A percentile compares a stretch with the other conserved stretches of the same genome.
phyloP scores from a whole-genome alignment of 1,140 invertebrate genomes.

The Zaprionus vittiger region DNA sequence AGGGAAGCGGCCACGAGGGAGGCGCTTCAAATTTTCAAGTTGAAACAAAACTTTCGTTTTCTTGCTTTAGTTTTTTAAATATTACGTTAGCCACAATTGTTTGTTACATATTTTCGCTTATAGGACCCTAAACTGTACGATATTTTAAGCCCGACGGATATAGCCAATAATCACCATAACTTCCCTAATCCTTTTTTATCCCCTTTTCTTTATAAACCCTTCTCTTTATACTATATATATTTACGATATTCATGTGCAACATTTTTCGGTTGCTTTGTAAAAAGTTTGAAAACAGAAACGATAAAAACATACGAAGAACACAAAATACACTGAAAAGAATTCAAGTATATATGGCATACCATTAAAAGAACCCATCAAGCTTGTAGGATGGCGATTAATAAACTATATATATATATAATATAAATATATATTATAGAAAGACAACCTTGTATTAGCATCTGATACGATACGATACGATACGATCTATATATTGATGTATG shows the following conservation, averaged over 20 bases:
- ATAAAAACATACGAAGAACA: slow-evolving; percentile 6
- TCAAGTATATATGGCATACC: slow-evolving; percentile 30
- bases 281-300: slow-evolving; percentile 22
- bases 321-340: slow-evolving; percentile 6
- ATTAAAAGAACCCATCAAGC: slow-evolving; percentile 9
- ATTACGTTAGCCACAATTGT: slow-evolving; percentile 69
- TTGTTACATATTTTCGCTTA: slow-evolving; percentile 57
- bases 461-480: slow-evolving; percentile 10
- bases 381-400: slow-evolving; percentile 20
- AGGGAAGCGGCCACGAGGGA: neutral
- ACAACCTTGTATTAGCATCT: slow-evolving; percentile 54
- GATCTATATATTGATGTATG: slow-evolving; percentile 20
- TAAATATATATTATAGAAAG: slow-evolving; percentile 33
- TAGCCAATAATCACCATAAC: slow-evolving; percentile 36
- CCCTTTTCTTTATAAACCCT: neutral
- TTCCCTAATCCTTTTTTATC: slow-evolving; percentile 17
- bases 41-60: slow-evolving; percentile 31
- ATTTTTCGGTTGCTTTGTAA: slow-evolving; percentile 38
- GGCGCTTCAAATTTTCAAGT: slow-evolving; percentile 38
- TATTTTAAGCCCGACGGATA: slow-evolving; percentile 55
- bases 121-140: slow-evolving; percentile 51
- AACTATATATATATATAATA: slow-evolving; percentile 26
- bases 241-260: slow-evolving; percentile 20
- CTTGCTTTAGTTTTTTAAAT: slow-evolving; percentile 45
- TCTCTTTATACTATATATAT: slow-evolving; percentile 12